Percentiles rank a stretch among this genome's conserved stretches.
Evolutionary conservation across 2,888 invertebrate genomes (phyloP).

Genomic region (Erebia palarica): DNA sequence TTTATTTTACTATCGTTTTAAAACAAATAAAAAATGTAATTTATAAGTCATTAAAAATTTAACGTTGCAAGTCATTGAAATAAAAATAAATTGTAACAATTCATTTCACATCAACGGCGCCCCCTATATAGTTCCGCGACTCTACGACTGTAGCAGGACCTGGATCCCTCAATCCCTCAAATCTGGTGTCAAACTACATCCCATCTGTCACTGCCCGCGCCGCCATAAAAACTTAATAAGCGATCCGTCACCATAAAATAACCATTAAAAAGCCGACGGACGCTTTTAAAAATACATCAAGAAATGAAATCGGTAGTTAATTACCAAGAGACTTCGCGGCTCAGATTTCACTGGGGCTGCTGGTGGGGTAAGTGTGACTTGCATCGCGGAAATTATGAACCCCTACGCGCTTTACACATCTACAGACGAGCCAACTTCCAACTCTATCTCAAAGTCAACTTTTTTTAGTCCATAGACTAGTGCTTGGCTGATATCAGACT

Average conservation of each 20-base stretch:
- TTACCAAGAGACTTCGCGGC: slow-evolving; percentile 78
- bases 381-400: slow-evolving; percentile 41
- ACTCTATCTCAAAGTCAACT: background rate
- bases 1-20: background rate
- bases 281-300: slow-evolving; percentile 82
- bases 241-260: slow-evolving; percentile 82
- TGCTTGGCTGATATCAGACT: too few relatives aligned
- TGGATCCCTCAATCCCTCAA: slow-evolving; percentile 46
- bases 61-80: slow-evolving; percentile 21
- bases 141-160: slow-evolving; percentile 28
- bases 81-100: slow-evolving; percentile 37
- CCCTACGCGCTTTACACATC: slow-evolving; percentile 3
- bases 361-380: slow-evolving; percentile 45
- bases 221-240: slow-evolving; percentile 81
- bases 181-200: slow-evolving; percentile 80
- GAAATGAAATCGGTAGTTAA: slow-evolving; percentile 81
- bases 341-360: slow-evolving; percentile 68
- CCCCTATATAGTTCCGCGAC: background rate
- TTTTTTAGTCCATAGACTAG: background rate
- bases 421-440: background rate
- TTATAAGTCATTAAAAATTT: slow-evolving; percentile 16
- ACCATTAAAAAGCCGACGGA: slow-evolving; percentile 81
- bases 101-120: slow-evolving; percentile 30
- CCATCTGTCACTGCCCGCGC: slow-evolving; percentile 74
- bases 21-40: slow-evolving; percentile 2